Base-by-base conservation (phyloP, 2,888 invertebrate species). In the Drosophila testacea region DNA sequence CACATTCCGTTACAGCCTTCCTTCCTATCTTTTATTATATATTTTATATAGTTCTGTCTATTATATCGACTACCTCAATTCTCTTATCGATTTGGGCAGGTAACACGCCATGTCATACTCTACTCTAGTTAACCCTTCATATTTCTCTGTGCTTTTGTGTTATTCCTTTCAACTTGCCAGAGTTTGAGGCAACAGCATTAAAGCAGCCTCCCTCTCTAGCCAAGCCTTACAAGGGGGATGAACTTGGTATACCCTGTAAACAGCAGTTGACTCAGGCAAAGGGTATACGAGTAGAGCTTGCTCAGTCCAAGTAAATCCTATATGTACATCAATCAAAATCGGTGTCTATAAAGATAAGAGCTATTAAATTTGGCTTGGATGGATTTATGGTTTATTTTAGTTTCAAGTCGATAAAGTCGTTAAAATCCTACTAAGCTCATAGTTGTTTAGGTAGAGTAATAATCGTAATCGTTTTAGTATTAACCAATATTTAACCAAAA, bases 11-110 rank as follows among this genome's bases (percentile, higher is more conserved):
- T 9, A 22, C 44, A 10, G 10, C 1, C 13, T 16, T 9, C n/a
- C 27, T 3, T 59, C 13, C 27, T 10, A 36, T 9, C 9, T 7
- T 32, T 30, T 41, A 4, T 27, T 32, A 7, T 36, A 9, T 9
- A 16, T 6, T 10, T 6, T 11, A 7, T 50, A 28, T 30, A 30
- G 5, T 1, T 4, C 16, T 46, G 7, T 52, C 63, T 38, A 11
- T 34, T 32, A 36, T 28, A 11, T 55, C 30, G 73, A 38, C 62
- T 63, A 66, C 50, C 74, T 57, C 56, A 46, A 68, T 65, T 61
- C 50, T 46, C 63, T 38, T 76, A 77, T 78, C 81, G 77, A 78
- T 78, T 78, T 59, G 61, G 27, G 50, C 39, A 50, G 50, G 42
- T 48, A 66, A 54, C 76, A 75, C 71, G 77, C 55, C 77, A 79